Percentiles rank a stretch among this genome's conserved stretches.
Conservation (phyloP, 2,888 invertebrate genomes). For the Pachymerium ferrugineum region DNA sequence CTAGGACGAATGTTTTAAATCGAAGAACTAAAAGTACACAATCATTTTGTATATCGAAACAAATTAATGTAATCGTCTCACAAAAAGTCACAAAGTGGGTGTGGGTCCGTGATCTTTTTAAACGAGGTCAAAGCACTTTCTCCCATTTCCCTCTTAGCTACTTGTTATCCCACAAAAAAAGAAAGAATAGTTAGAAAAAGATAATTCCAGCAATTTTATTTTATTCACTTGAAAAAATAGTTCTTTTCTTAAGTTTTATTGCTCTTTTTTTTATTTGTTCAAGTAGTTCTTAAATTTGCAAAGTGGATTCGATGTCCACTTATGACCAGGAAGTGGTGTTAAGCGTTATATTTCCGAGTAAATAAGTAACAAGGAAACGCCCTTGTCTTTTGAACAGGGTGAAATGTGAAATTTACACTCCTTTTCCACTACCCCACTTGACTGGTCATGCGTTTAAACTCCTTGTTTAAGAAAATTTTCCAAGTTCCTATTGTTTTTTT, state of each 20-base stretch:
- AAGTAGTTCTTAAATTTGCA: background rate
- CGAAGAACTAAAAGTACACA: background rate
- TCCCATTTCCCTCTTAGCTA: background rate
- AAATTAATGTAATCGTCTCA: slow-evolving; percentile 3
- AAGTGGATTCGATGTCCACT: background rate
- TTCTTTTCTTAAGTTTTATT: background rate
- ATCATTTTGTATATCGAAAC: background rate
- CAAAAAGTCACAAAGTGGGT: background rate
- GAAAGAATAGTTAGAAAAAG: background rate
- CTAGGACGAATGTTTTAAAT: slow-evolving; percentile 5
- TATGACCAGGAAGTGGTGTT: background rate
- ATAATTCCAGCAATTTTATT: background rate
- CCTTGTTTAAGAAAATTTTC: background rate
- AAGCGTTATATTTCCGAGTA: background rate
- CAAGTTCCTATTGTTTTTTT: too few relatives aligned
- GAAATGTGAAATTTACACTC: slow-evolving; percentile 19
- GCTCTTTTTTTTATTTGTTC: background rate
- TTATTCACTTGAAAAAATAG: background rate
- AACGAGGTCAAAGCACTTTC: slow-evolving; percentile 15
- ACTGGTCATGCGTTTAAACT: background rate
- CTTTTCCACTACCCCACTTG: slow-evolving; percentile 1
- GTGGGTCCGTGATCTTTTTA: background rate
- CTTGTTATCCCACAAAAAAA: background rate
- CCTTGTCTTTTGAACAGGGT: background rate
- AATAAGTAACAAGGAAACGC: background rate